Percentiles rank a stretch among this genome's conserved stretches.
These are phyloP conservation scores for Sus cebifrons DNA, from an alignment of 2,797 vertebrate genomes.

Conservation along the genomic window DNA sequence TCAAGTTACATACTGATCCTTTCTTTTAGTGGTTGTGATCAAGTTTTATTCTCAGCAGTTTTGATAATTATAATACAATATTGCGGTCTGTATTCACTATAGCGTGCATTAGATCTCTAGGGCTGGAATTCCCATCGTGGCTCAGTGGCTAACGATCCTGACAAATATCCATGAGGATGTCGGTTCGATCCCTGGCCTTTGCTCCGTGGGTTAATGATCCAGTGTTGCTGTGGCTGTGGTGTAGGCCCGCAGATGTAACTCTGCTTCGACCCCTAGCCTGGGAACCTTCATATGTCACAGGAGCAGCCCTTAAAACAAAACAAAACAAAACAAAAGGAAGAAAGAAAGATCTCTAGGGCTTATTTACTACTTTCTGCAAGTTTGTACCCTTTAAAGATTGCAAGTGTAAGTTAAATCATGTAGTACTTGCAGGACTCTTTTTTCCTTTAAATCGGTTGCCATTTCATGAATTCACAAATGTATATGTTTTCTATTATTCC, in stretches of 20 bases:
- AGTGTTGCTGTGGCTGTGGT: no score
- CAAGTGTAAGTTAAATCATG: neutral
- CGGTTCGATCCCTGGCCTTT: no score
- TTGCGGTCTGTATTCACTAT: neutral
- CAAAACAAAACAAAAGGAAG: no score
- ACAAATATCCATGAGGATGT: no score
- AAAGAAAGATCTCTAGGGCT: neutral
- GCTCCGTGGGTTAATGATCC: no score
- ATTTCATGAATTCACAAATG: conserved; percentile 2
- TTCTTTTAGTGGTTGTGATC: neutral
- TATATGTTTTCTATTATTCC: neutral
- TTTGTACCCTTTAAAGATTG: neutral
- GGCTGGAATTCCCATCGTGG: no score
- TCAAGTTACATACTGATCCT: neutral
- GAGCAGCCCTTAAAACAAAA: no score
- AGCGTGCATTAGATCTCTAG: neutral
- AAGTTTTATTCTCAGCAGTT: neutral
- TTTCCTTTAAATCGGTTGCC: neutral
- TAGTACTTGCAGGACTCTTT: neutral
- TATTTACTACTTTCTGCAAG: neutral
- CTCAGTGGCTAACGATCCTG: no score
- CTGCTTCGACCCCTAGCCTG: no score
- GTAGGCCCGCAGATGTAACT: no score
- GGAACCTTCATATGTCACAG: no score
- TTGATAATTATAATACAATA: neutral